Base-by-base conservation (phyloP, 2,797 vertebrate genomes). In the Trematomus bernacchii region DNA sequence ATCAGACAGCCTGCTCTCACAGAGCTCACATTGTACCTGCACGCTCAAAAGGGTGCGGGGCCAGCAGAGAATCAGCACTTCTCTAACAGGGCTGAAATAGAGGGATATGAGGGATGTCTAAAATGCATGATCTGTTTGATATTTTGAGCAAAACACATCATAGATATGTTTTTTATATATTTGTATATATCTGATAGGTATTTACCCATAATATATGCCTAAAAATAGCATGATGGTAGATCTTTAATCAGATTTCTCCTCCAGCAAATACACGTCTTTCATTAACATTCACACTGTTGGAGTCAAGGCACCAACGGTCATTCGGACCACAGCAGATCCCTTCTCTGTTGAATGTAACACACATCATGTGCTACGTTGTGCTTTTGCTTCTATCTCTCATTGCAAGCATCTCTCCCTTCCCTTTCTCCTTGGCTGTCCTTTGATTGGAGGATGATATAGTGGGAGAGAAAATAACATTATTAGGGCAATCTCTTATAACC, bases 371-470 rank as follows among this genome's bases (percentile, higher is more conserved):
- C 69, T 73, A 46, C 60, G 19, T 18, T 19, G 16, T 15, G 58
- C 21, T n/a, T n/a, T 33, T 44, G 37, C 46, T 55, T 54, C 46
- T 27, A 7, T 50, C 40, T 51, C 48, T 66, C 37, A 66, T 3
- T 54, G 14, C 63, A 47, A 62, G 53, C 19, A 37, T 37, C 58
- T 42, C 43, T 19, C 44, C 27, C 15, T 50, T 52, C 13, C 37
- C 11, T 52, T 66, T 58, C 19, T 68, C 55, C 23, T 58, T 10
- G 1, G 55, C 40, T n/a, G 14, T 12, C 12, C 46, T 53, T 71
- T 63, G 13, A 63, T 66, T 60, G 50, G 61, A 67, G 46, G 55
- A 58, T n/a, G 43, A 77, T 52, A 14, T 33, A 62, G 6, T 47
- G 4, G 21, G 14, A 16, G 33, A 30, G 40, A 0, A 50, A 30